Base-by-base conservation (phyloP, 1,140 invertebrate species). In the Drosophila littoralis region DNA sequence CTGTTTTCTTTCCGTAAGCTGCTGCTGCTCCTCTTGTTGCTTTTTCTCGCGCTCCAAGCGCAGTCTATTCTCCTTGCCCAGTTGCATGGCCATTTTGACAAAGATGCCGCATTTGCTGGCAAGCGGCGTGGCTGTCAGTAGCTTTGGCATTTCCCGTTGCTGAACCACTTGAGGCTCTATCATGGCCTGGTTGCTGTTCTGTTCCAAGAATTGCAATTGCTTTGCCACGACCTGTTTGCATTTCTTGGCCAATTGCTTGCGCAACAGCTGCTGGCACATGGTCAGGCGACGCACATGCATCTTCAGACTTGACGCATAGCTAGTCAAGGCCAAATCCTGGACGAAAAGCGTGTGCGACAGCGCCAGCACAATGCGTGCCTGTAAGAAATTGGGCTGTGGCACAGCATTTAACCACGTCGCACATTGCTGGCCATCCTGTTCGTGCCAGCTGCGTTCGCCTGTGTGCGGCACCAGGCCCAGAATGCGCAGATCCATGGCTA, bases 261-360 rank as follows among this genome's bases (percentile, higher is more conserved):
- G 38, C 0, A n/a, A 9, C 1, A 73, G 32, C 8, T 52, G 51
- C 28, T 33, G 28, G 8, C 54, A 22, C 22, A 79, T 43, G 9
- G 50, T 68, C 1, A 68, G 46, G 4, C 54, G 52, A 1, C 38
- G 38, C 1, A 77, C 65, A 43, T 69, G 70, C 13, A 57, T 15
- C 35, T 74, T 64, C 2, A 79, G 38, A 9, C 50, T 51, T 12
- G 59, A 13, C 0, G 70, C 69, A 60, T 79, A 79, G 12, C 45
- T 46, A 4, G 50, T 74, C 0, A 42, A 52, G 1, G 22, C 60
- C 43, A 79, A 40, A 7, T 73, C 59, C n/a, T 55, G 36, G 0
- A 69, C 65, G 10, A 79, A 79, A 1, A 79, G 64, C 4, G 77
- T 79, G 13, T 79, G 75, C 8, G 54, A 65, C 6, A 77, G 22